Base-by-base conservation (phyloP, 1,140 invertebrate species). In the Drosophila yakuba region DNA sequence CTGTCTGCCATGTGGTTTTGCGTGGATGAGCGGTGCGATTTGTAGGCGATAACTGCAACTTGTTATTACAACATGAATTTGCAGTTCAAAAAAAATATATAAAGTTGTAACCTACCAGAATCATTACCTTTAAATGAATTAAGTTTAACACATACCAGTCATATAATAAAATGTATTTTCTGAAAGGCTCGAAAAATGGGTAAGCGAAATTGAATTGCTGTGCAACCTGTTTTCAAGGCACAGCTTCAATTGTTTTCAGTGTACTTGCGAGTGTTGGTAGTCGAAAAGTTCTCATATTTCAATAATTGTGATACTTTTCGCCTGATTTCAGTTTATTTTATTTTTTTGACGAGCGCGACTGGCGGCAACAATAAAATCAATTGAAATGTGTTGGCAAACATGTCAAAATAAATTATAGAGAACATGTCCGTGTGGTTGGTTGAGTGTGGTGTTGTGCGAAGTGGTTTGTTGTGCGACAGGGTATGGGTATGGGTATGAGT, bases 311-410 rank as follows among this genome's bases (percentile, higher is more conserved):
- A 86, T 86, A 86, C 83, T 88, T 86, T 86, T 82, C 82, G 74
- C 54, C 41, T 75, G 62, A 76, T 76, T 88, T 58, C 66, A 81
- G 57, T 76, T 86, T 78, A 86, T 83, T 68, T 86, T 81, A 77
- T 76, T 76, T 75, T 76, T 75, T 43, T 61, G 14, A 52, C 11
- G 23, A 11, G 47, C 60, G 20, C 43, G 25, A 43, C 32, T 36
- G 35, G 7, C 76, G 47, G 50, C 69, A 74, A 91, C 90, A 91
- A 91, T 91, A 77, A 91, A 91, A 91, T 91, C 90, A 91, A 91
- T 91, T 90, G 90, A 85, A 91, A 91, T 91, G 90, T 91, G 90
- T 91, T 91, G 86, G 86, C 90, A 91, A 91, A 91, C 90, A 91
- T 91, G 90, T 91, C 90, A 91, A 91, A 90, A 88, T 91, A 91